Percentiles rank a stretch among this genome's conserved stretches.
phyloP scores from a whole-genome alignment of 1,140 invertebrate species.

The Drosophila burlai region DNA sequence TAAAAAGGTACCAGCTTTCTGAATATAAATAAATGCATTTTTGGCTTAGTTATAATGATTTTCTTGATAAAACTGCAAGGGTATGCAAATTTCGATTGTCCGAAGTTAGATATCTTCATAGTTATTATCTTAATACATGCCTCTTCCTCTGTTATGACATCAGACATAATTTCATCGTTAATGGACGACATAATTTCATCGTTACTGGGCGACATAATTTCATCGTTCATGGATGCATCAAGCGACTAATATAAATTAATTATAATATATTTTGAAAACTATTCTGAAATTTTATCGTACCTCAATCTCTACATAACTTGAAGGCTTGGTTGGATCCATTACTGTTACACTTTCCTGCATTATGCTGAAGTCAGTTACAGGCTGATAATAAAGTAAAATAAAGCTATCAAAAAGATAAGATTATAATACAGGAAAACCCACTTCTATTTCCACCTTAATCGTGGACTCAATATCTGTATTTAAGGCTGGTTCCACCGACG shows the following conservation, averaged over 20 bases:
- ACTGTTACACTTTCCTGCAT: neutral
- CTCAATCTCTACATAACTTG: neutral
- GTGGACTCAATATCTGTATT: neutral
- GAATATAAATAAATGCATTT: too few species aligned
- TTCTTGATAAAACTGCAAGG: too few species aligned
- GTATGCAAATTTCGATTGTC: too few species aligned
- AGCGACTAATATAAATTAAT: neutral
- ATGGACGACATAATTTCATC: neutral
- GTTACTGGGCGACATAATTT: neutral
- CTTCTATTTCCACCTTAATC: neutral
- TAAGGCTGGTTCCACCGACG: too few species aligned
- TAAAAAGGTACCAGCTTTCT: too few species aligned
- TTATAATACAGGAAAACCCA: neutral
- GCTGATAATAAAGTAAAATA: neutral
- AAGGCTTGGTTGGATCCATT: neutral
- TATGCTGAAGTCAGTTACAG: neutral
- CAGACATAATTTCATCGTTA: conserved; percentile 4
- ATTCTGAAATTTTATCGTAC: neutral
- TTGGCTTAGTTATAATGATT: too few species aligned
- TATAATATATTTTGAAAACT: neutral
- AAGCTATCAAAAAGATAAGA: neutral
- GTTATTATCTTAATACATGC: neutral
- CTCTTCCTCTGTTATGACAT: neutral
- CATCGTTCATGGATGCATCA: neutral
- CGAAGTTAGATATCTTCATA: too few species aligned